A percentile compares a stretch with the other conserved stretches of the same genome.
Conservation (phyloP, 2,797 vertebrate genomes). For the Chelonia mydas region DNA sequence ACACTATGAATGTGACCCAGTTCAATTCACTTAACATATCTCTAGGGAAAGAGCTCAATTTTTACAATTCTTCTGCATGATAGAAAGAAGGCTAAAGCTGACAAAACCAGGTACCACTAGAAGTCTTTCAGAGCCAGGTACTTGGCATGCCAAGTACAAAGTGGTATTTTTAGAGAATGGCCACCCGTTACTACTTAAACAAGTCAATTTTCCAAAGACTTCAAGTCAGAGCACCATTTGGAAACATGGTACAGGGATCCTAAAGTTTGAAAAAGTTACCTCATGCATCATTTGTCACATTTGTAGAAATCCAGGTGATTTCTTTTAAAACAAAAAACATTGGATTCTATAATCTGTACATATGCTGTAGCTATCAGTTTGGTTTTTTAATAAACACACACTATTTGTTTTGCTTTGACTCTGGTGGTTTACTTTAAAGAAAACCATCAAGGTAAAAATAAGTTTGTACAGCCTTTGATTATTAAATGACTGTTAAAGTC, state of each 20-base stretch:
- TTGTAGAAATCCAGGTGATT: conserved; percentile 36
- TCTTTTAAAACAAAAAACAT: conserved; percentile 34
- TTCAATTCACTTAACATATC: neutral
- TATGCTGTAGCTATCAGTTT: conserved; percentile 3
- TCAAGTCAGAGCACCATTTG: conserved; percentile 30
- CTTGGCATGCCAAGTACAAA: neutral
- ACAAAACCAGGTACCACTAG: neutral
- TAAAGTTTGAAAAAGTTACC: conserved; percentile 55
- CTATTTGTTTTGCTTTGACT: conserved; percentile 41
- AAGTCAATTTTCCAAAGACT: conserved; percentile 55
- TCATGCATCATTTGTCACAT: conserved; percentile 48
- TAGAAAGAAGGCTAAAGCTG: neutral
- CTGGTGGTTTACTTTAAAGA: conserved; percentile 28
- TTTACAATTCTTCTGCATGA: neutral
- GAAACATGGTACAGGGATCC: conserved; percentile 43
- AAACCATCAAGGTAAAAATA: conserved; percentile 33
- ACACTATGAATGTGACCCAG: neutral
- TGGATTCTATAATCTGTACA: conserved; percentile 38
- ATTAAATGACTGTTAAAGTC: conserved; percentile 41
- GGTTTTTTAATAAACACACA: neutral
- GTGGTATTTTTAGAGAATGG: conserved; percentile 5
- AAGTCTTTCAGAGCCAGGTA: conserved; percentile 9
- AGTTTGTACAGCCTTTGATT: conserved; percentile 43
- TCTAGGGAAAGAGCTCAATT: neutral
- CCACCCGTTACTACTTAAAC: neutral